phyloP scores from a whole-genome alignment of 2,797 vertebrate species.

The Thalassophryne amazonica region DNA sequence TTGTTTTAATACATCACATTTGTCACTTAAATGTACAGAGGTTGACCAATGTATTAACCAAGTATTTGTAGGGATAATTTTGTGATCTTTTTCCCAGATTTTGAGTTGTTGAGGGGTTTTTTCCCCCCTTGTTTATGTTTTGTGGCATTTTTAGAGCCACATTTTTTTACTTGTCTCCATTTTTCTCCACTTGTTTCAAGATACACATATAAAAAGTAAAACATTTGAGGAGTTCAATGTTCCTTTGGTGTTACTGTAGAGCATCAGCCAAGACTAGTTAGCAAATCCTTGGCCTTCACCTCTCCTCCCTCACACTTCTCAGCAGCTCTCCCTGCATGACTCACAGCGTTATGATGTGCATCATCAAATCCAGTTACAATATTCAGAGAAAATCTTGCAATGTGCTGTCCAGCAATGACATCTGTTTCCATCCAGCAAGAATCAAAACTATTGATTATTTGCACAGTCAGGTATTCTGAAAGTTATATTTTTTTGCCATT shows the following conservation, averaged over 20 bases:
- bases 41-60: no score
- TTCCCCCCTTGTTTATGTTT: no score
- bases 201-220: conserved; percentile 31
- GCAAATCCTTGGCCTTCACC: conserved; percentile 28
- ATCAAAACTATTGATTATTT: no score
- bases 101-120: no score
- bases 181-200: conserved; percentile 9
- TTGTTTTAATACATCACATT: no score
- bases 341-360: conserved; percentile 27
- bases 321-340: conserved; percentile 32
- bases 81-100: no score
- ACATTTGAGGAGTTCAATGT: conserved; percentile 50
- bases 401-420: conserved; percentile 22
- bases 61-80: no score
- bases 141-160: conserved; percentile 35
- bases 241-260: conserved; percentile 24
- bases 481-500: no score
- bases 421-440: conserved; percentile 32
- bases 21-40: no score
- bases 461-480: no score
- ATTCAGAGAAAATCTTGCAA: conserved; percentile 23
- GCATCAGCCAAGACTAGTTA: conserved; percentile 20
- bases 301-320: conserved; percentile 23
- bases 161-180: conserved; percentile 12
- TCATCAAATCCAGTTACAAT: conserved; percentile 26